Evolutionary conservation across 2,888 invertebrate species (phyloP).

Genomic region (Dryobotodes eremita): DNA sequence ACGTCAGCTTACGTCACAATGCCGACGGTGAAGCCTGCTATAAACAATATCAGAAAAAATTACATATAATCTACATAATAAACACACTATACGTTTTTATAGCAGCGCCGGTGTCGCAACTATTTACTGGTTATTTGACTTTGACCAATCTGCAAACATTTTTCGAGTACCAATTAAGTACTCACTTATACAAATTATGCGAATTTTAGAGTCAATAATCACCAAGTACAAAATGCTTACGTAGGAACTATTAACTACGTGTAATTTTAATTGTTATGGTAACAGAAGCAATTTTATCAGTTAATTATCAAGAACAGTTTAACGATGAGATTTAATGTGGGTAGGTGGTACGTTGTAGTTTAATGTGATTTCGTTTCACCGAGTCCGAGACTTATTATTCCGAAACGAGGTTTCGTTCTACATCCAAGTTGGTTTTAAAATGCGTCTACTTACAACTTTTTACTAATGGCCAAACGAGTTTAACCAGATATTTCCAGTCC

Average conservation of each 20-base stretch:
- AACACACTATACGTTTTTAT: constrained; percentile 33
- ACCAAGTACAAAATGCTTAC: not conserved
- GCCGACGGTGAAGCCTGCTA: constrained; percentile 61
- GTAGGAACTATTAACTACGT: not conserved
- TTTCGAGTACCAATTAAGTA: constrained; percentile 1
- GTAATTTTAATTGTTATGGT: constrained; percentile 15
- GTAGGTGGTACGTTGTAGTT: constrained; percentile 12
- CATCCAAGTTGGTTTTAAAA: constrained; percentile 56
- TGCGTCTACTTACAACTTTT: constrained; percentile 68
- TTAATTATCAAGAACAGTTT: constrained; percentile 46
- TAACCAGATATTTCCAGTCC: constrained; percentile 66
- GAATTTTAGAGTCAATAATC: constrained; percentile 30
- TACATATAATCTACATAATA: constrained; percentile 59
- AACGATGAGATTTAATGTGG: constrained; percentile 41
- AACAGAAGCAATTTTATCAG: constrained; percentile 40
- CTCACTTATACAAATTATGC: constrained; percentile 1
- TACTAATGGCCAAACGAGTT: constrained; percentile 71
- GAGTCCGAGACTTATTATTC: constrained; percentile 40
- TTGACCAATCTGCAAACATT: constrained; percentile 35
- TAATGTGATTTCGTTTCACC: constrained; percentile 42
- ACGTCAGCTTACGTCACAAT: constrained; percentile 79
- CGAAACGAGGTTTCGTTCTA: constrained; percentile 60
- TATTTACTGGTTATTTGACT: constrained; percentile 32
- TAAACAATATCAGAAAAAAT: constrained; percentile 49
- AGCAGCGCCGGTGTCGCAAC: constrained; percentile 31